phyloP scores from a whole-genome alignment of 2,113 vertebrate species.

The Microcebus tavaratra region DNA sequence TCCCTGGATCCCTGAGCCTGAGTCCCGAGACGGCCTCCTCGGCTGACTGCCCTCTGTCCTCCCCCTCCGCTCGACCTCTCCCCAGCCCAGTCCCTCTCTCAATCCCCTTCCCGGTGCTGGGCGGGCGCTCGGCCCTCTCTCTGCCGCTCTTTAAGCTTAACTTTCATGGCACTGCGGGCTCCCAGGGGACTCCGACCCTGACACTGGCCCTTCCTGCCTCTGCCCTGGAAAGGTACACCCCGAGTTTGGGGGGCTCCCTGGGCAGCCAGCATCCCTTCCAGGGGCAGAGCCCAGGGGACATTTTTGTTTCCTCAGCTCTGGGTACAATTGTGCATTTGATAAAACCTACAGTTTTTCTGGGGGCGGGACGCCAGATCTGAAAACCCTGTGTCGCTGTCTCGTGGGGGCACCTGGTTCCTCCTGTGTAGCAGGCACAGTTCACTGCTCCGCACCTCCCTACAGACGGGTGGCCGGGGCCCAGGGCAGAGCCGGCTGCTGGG shows the following conservation, averaged over 20 bases:
- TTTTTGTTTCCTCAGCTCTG: background rate
- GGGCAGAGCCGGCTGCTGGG: background rate
- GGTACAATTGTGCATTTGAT: background rate
- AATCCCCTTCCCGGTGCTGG: background rate
- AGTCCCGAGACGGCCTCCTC: rapidly evolving
- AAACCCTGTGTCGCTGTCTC: background rate
- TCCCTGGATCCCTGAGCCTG: background rate
- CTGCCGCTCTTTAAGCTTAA: background rate
- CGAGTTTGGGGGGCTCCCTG: rapidly evolving
- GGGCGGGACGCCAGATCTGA: background rate
- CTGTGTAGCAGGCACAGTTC: rapidly evolving
- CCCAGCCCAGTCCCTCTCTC: background rate
- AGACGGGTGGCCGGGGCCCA: background rate
- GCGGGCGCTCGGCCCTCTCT: no score
- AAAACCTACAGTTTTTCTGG: background rate
- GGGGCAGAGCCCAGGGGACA: background rate
- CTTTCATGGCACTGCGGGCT: background rate
- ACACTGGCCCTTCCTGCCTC: rapidly evolving
- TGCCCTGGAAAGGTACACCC: rapidly evolving
- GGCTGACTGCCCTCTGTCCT: rapidly evolving
- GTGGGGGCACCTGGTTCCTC: background rate
- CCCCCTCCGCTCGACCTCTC: rapidly evolving
- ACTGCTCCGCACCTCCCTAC: rapidly evolving
- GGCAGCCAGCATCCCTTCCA: background rate
- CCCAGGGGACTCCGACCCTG: no score